Evolutionary conservation across 2,888 invertebrate species (phyloP), one percentile per base, ranked within the genome.

Genomic region (Imbricaverruca yamaguchii): DNA sequence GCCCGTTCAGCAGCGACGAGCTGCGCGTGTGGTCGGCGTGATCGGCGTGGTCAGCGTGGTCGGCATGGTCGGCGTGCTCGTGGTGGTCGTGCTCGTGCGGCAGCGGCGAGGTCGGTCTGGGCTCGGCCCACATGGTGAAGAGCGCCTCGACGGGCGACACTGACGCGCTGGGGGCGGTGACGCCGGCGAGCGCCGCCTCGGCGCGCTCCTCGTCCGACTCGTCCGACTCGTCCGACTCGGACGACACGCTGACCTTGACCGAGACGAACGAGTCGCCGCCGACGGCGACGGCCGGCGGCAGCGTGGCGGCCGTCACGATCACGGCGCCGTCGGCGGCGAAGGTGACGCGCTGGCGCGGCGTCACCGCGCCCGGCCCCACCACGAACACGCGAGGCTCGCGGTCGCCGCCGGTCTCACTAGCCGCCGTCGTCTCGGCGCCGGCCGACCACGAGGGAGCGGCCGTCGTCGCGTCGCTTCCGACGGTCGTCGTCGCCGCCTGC

Each of bases 101-200:
- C 18, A 74, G 39, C 9, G 74, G 74, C 53, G 74, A 74, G 3
- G 74, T 74, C 6, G 74, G 74, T 11, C 15, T 53, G 39, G 15
- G 39, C 53, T 78, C 78, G 1, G 78, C 21, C 78, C 56, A 78
- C 78, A 78, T 78, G n/a, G 56, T 78, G 78, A 78, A 78, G 57
- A 78, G 78, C 13, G 78, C 78, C 56, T 78, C 78, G 0, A 78
- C 78, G 4, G 78, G 78, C 13, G 78, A 78, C 18, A 57, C 78
- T 23, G 57, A 57, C 57, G 78, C n/a, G 7, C 21, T 55, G 11
- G 78, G 57, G 6, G 57, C 1, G n/a, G 55, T 55, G n/a, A 55
- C 10, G 9, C 77, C 77, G 11, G 8, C 21, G n/a, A n/a, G n/a
- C 0, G 57, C 23, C 21, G 21, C 55, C 23, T n/a, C 10, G 4